Percentiles rank a stretch among this genome's conserved stretches.
phyloP scores from a whole-genome alignment of 2,797 vertebrate species.

The Alfaro cultratus region DNA sequence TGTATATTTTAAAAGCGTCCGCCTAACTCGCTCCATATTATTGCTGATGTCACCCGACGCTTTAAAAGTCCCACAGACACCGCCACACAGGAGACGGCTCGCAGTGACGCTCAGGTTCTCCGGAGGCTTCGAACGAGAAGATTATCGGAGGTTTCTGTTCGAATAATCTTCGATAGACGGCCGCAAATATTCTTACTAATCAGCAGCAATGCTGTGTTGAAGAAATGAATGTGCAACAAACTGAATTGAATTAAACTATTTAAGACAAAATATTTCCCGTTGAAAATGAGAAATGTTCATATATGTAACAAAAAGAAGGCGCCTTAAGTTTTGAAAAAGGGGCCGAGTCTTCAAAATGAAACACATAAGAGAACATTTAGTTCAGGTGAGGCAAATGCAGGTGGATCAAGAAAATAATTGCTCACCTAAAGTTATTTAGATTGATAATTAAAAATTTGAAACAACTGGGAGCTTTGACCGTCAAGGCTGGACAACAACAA shows the following conservation, averaged over 20 bases:
- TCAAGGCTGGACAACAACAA: not conserved
- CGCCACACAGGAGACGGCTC: conserved; percentile 9
- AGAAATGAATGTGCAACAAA: not conserved
- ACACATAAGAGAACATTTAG: not conserved
- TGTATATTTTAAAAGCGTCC: conserved; percentile 70
- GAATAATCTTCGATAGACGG: not conserved
- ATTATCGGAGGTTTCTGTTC: not conserved
- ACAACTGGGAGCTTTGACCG: not conserved
- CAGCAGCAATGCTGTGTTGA: not conserved
- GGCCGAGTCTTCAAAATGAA: not conserved
- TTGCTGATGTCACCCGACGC: conserved; percentile 61
- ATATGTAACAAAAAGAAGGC: not conserved
- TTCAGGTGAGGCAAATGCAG: not conserved
- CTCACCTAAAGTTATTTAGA: not conserved
- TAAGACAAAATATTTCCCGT: not conserved
- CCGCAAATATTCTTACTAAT: no score
- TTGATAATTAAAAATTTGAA: not conserved
- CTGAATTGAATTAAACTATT: not conserved
- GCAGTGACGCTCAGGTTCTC: conserved; percentile 7
- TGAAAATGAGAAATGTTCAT: not conserved
- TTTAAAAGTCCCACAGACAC: conserved; percentile 36
- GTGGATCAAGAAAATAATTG: not conserved
- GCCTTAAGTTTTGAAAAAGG: not conserved
- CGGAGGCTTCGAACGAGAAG: not conserved
- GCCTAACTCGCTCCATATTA: conserved; percentile 67